These are phyloP conservation scores for Malurus alboscapulatus DNA, from an alignment of 2,113 vertebrate species.

Conservation along the genomic window DNA sequence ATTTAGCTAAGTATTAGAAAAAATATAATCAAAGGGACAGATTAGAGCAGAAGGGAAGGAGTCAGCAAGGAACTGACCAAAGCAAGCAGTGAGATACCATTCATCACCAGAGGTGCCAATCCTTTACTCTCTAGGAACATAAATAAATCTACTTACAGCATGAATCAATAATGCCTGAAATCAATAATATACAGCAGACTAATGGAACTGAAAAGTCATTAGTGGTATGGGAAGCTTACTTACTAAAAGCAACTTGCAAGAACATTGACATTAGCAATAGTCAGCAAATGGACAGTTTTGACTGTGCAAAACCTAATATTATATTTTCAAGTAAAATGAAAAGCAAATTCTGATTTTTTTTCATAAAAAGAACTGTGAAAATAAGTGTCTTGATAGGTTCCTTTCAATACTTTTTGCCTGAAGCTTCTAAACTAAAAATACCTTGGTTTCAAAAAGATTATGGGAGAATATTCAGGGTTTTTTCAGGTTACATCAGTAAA, in stretches of 20 bases:
- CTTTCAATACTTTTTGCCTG: neutral
- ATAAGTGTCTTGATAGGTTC: neutral
- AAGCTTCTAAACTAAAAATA: neutral
- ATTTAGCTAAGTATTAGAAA: neutral
- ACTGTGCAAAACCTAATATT: neutral
- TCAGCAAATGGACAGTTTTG: neutral
- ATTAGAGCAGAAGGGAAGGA: neutral
- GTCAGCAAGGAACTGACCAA: neutral
- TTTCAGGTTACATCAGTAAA: neutral
- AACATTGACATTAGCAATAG: neutral
- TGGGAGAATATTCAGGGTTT: neutral
- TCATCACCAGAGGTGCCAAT: neutral
- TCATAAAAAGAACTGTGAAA: neutral
- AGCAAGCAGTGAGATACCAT: neutral
- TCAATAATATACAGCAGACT: slow-evolving; percentile 19
- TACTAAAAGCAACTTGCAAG: neutral
- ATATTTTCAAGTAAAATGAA: neutral
- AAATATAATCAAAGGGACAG: neutral
- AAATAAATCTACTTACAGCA: neutral
- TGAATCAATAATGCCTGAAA: slow-evolving; percentile 16
- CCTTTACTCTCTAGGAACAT: neutral
- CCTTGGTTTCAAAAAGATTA: neutral
- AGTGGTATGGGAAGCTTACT: neutral
- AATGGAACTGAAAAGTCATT: slow-evolving; percentile 32
- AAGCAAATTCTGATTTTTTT: neutral